Evolutionary conservation across 2,888 invertebrate genomes (phyloP).

Genomic region (Drosophila prostipennis): DNA sequence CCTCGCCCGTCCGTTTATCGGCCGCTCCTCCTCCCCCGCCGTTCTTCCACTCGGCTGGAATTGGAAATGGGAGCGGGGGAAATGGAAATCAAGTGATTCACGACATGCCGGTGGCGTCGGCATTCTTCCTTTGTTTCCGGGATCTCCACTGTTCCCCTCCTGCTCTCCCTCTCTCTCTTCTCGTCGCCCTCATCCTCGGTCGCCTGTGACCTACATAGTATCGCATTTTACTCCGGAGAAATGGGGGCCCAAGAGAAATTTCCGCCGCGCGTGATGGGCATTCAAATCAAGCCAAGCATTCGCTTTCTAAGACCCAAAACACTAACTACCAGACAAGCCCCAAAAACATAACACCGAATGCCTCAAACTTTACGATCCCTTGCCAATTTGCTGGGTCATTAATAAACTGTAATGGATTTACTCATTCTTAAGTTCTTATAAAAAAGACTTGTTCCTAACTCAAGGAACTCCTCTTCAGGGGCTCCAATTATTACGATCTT

Average conservation of each 20-base stretch:
- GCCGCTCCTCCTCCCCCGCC: background rate
- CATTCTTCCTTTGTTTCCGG: slow-evolving; percentile 19
- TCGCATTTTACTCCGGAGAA: background rate
- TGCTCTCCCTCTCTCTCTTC: too few species aligned
- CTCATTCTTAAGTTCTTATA: too few species aligned
- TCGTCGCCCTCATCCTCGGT: background rate
- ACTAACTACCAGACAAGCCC: background rate
- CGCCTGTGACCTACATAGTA: slow-evolving; percentile 33
- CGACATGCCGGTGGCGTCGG: slow-evolving; percentile 36
- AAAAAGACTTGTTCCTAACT: too few species aligned
- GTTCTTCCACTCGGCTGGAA: background rate
- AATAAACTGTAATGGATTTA: too few species aligned
- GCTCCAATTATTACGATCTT: too few species aligned
- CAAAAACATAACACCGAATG: background rate
- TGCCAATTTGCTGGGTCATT: too few species aligned
- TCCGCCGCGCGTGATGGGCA: slow-evolving; percentile 35
- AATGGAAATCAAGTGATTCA: slow-evolving; percentile 37
- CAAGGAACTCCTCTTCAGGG: too few species aligned
- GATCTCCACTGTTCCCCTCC: background rate
- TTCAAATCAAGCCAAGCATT: slow-evolving; percentile 9
- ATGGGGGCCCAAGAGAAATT: slow-evolving; percentile 26
- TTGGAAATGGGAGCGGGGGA: background rate
- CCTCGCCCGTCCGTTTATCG: background rate
- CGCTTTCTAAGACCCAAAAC: slow-evolving; percentile 32
- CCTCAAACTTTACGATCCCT: background rate